phyloP scores from a whole-genome alignment of 2,113 vertebrate genomes.

The Muntiacus reevesi region DNA sequence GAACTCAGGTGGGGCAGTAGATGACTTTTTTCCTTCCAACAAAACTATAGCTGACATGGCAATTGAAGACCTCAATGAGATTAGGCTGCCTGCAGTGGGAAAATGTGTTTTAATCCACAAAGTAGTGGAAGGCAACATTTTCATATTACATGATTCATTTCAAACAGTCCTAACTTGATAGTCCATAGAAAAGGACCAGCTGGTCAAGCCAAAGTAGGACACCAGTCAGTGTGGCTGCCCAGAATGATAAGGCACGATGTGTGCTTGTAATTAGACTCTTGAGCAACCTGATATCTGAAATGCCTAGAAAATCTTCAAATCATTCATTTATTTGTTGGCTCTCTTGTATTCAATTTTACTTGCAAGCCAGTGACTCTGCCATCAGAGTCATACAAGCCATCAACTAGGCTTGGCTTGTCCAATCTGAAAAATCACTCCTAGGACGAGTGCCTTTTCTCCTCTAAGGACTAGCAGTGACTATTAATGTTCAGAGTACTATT shows the following conservation, averaged over 20 bases:
- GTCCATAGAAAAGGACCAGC: constrained; percentile 6
- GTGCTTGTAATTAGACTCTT: constrained; percentile 2
- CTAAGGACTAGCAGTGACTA: constrained; percentile 45
- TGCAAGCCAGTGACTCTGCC: constrained; percentile 28
- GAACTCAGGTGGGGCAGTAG: constrained; percentile 51
- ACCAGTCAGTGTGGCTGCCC: not conserved
- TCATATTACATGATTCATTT: constrained; percentile 11
- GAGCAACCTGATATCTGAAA: not conserved
- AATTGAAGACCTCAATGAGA: not conserved
- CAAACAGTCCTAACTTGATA: not conserved
- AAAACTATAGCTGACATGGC: constrained; percentile 38
- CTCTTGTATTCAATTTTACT: constrained; percentile 40
- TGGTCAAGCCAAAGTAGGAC: not conserved
- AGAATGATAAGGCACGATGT: not conserved
- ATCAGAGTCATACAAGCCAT: constrained; percentile 18
- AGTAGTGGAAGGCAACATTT: constrained; percentile 29
- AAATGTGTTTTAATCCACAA: constrained; percentile 21
- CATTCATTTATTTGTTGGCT: not conserved
- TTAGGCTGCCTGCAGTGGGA: not conserved
- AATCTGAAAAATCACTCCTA: constrained; percentile 37
- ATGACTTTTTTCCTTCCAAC: not conserved
- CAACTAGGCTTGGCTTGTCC: constrained; percentile 41
- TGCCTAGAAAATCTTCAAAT: not conserved
- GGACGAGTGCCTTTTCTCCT: constrained; percentile 75
- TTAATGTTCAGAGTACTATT: constrained; percentile 69